Percentiles rank a stretch among this genome's conserved stretches.
Conservation (phyloP, 2,888 invertebrate species). For the Hydroisotoma schaefferi region DNA sequence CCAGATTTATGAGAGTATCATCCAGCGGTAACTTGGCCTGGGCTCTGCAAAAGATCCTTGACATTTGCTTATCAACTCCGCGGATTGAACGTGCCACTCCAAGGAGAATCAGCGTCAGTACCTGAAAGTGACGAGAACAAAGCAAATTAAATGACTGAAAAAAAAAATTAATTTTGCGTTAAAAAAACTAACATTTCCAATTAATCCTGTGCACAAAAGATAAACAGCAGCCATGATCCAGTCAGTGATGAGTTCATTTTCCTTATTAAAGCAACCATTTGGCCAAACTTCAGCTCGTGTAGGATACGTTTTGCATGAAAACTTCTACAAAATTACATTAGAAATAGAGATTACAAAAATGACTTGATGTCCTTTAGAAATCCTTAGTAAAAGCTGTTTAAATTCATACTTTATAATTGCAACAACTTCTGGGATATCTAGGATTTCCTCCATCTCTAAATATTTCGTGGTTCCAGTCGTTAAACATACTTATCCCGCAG, state of each 20-base stretch:
- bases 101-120: not conserved
- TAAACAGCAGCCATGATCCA: not conserved
- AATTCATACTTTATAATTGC: conserved; percentile 8
- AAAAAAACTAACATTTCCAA: not conserved
- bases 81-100: too few species aligned
- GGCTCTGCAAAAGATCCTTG: too few species aligned
- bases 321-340: not conserved
- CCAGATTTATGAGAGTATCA: too few species aligned
- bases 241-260: conserved; percentile 10
- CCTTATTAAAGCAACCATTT: conserved; percentile 14
- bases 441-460: conserved; percentile 8
- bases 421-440: conserved; percentile 22
- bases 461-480: conserved; percentile 15
- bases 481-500: conserved; percentile 15
- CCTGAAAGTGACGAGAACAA: not conserved
- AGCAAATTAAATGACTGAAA: not conserved
- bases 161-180: not conserved
- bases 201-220: not conserved
- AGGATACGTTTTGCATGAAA: conserved; percentile 1
- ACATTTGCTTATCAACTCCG: too few species aligned
- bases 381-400: not conserved
- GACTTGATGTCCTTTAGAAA: not conserved
- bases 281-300: conserved; percentile 8
- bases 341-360: not conserved
- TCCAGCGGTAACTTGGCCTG: too few species aligned